Base-by-base conservation (phyloP, 2,888 invertebrate species). In the Cataglyphis altisquamis region DNA sequence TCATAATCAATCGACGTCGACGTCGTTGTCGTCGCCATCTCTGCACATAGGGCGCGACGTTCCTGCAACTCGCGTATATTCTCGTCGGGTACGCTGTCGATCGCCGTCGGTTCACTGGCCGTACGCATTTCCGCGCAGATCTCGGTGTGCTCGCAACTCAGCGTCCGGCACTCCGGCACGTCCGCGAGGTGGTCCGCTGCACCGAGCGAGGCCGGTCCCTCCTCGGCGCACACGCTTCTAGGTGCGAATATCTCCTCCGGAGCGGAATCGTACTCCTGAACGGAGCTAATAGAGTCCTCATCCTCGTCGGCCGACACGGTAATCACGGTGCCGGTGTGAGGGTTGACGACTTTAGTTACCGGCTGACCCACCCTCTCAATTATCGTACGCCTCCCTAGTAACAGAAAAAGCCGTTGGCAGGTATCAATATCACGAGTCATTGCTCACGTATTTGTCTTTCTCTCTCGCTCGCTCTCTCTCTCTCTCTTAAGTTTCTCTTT, bases 381-480 rank as follows among this genome's bases (percentile, higher is more conserved):
- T 94, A 95, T 94, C 94, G 94, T 93, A 95, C 95, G 95, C 95
- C 96, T 97, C 97, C 97, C 97, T 97, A 94, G 91, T 93, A 96
- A 97, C 97, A 96, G 96, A 96, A 96, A 96, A 96, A 97, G 97
- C 97, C 97, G 97, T 97, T 97, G 97, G 97, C 97, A 97, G 96
- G 96, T 96, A 95, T 95, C 94, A 94, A 92, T 93, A 92, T 90
- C 91, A 77, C 55, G 77, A 77, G 25, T 67, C 29, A 39, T 39
- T 77, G 77, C 55, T 77, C 77, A 68, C 55, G 91, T 89, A 89
- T 90, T 45, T 72, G 52, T 57, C 45, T 68, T 36, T 68, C 78
- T 6, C 41, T 57, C 70, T 41, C 77, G 15, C 41, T 18, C 29
- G 41, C 55, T 41, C 39, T 52, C 64, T 25, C 64, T 39, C 52